Conservation (phyloP, 1,140 invertebrate species). For the Polypedilum vanderplanki region DNA sequence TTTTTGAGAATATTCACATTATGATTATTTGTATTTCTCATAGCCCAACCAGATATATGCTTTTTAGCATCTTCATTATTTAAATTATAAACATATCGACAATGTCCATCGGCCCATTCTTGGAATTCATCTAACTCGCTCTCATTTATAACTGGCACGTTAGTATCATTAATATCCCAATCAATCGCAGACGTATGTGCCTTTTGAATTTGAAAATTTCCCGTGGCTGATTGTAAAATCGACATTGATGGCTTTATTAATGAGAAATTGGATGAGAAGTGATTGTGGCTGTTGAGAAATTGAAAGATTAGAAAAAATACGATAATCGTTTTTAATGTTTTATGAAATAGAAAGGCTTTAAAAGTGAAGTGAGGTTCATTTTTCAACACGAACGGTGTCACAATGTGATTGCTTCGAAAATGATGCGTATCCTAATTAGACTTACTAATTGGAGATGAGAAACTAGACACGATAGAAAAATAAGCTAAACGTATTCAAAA, state of each 20-base stretch:
- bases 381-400: slow-evolving; percentile 9
- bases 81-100: slow-evolving; percentile 74
- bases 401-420: not conserved
- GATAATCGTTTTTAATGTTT: too few relatives aligned
- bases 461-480: not conserved
- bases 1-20: slow-evolving; percentile 97
- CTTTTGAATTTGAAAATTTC: slow-evolving; percentile 22
- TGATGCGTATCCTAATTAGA: not conserved
- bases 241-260: slow-evolving; percentile 28
- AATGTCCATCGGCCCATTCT: slow-evolving; percentile 95
- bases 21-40: slow-evolving; percentile 98
- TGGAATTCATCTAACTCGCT: slow-evolving; percentile 77
- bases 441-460: not conserved
- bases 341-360: not conserved
- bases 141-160: slow-evolving; percentile 70
- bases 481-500: not conserved
- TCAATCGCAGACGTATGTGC: slow-evolving; percentile 48
- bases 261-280: not conserved
- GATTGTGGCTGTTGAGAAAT: slow-evolving; percentile 9
- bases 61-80: slow-evolving; percentile 84
- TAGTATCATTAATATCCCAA: slow-evolving; percentile 92
- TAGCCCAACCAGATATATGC: slow-evolving; percentile 94
- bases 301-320: not conserved
- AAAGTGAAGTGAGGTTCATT: not conserved
- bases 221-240: not conserved